These are phyloP conservation scores for Oedothorax gibbosus DNA, from an alignment of 1,140 invertebrate species.

Conservation along the genomic window DNA sequence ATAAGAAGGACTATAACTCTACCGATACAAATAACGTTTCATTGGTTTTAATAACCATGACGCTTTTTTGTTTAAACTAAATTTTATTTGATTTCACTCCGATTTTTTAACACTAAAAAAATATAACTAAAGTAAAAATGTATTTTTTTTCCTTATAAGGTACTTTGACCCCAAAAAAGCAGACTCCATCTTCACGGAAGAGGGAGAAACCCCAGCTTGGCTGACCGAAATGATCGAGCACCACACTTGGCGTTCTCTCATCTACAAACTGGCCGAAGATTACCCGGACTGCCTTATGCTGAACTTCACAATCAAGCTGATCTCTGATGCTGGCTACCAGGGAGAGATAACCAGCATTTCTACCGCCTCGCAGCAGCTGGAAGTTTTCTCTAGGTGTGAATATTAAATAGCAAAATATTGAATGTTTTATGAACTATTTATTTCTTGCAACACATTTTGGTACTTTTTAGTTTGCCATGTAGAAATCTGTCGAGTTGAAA, in stretches of 20 bases:
- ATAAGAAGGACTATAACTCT: too few species aligned
- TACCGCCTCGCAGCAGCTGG: slow-evolving; percentile 98
- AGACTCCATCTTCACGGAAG: slow-evolving; percentile 97
- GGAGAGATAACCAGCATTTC: slow-evolving; percentile 99
- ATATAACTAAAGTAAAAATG: too few species aligned
- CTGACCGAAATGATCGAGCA: slow-evolving; percentile 98
- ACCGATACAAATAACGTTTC: too few species aligned
- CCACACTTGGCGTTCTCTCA: slow-evolving; percentile 96
- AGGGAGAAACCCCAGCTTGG: slow-evolving; percentile 97
- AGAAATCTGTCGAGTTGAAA: too few species aligned
- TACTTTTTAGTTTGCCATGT: too few species aligned
- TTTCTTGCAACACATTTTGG: too few species aligned
- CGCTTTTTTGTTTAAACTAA: too few species aligned
- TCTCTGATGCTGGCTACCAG: slow-evolving; percentile 99
- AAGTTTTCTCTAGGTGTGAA: slow-evolving; percentile 86
- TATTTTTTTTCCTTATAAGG: slow-evolving; percentile 71
- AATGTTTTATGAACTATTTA: too few species aligned
- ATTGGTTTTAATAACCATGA: too few species aligned
- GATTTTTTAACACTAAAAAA: too few species aligned
- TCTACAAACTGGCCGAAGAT: slow-evolving; percentile 96
- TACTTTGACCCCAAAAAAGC: slow-evolving; percentile 99
- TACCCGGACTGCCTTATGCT: slow-evolving; percentile 99
- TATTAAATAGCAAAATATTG: too few species aligned
- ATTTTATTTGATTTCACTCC: too few species aligned
- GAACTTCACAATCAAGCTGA: slow-evolving; percentile 98